A percentile compares a stretch with the other conserved stretches of the same genome.
These are phyloP conservation scores for Melinopterus prodromus DNA, from an alignment of 2,888 invertebrate species.

Conservation along the genomic window DNA sequence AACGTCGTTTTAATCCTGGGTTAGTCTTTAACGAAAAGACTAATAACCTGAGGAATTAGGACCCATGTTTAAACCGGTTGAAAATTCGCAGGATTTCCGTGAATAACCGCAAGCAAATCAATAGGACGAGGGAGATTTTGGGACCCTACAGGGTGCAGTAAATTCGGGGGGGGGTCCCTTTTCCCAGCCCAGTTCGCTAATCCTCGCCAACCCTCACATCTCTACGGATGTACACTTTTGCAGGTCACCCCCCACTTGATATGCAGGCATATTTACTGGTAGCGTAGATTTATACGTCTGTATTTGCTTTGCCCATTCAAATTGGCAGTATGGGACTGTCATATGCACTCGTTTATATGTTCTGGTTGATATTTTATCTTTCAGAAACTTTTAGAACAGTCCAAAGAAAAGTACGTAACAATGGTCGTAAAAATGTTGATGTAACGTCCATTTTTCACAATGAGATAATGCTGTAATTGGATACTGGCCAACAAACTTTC, in stretches of 20 bases:
- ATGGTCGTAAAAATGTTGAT: not conserved
- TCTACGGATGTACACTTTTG: not conserved
- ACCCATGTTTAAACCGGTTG: not conserved
- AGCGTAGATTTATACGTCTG: not conserved
- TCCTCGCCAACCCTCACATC: not conserved
- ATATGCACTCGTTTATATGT: not conserved
- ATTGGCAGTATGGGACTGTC: not conserved
- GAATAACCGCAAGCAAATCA: slow-evolving; percentile 39
- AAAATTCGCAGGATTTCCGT: slow-evolving; percentile 33
- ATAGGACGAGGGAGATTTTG: slow-evolving; percentile 46
- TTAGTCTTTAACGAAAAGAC: not conserved
- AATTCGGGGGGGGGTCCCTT: slow-evolving; percentile 33
- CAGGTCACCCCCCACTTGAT: not conserved
- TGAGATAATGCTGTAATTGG: not conserved
- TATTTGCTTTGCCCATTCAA: not conserved
- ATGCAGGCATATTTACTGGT: not conserved
- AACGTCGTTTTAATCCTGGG: too few species aligned
- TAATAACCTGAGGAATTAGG: not conserved
- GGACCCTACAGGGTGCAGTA: not conserved
- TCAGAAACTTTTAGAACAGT: not conserved
- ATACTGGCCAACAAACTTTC: not conserved
- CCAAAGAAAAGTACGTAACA: not conserved
- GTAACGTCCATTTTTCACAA: not conserved
- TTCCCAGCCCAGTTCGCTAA: slow-evolving; percentile 40
- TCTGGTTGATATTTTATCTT: not conserved